A percentile compares a stretch with the other conserved stretches of the same genome.
Evolutionary conservation across 2,888 invertebrate species (phyloP).

Genomic region (Anoplius nigerrimus): DNA sequence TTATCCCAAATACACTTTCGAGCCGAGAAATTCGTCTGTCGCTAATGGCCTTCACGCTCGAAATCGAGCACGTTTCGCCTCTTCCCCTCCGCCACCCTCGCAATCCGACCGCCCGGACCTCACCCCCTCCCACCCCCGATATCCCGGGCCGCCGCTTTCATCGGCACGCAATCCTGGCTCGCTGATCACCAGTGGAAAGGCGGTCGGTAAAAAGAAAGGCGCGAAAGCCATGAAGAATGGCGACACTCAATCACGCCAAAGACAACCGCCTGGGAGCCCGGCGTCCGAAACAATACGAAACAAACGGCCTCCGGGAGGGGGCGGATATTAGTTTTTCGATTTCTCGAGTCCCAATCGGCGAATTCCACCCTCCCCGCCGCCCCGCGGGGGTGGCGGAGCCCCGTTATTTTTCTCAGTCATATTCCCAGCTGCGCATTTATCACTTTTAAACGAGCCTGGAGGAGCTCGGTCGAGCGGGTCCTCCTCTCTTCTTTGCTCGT

Average conservation of each 20-base stretch:
- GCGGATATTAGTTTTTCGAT: constrained; percentile 75
- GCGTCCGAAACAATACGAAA: constrained; percentile 74
- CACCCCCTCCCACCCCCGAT: no score
- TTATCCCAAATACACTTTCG: no score
- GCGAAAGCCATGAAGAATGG: constrained; percentile 69
- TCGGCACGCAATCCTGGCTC: constrained; percentile 42
- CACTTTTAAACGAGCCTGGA: constrained; percentile 70
- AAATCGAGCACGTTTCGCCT: no score
- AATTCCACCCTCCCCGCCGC: constrained; percentile 39
- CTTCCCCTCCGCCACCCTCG: no score
- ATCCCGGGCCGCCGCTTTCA: constrained; percentile 11
- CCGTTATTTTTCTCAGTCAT: constrained; percentile 72
- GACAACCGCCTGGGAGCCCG: constrained; percentile 66
- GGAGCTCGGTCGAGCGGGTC: constrained; percentile 34
- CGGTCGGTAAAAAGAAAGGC: constrained; percentile 30
- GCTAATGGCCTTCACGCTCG: no score
- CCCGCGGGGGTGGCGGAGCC: constrained; percentile 39
- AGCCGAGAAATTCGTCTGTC: no score
- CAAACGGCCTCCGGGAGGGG: constrained; percentile 72
- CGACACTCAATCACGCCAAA: constrained; percentile 73
- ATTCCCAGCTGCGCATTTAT: constrained; percentile 72
- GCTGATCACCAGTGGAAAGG: constrained; percentile 39
- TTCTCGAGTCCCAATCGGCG: constrained; percentile 63
- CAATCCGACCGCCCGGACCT: no score
- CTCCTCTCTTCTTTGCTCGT: constrained; percentile 16